Evolutionary conservation across 2,888 invertebrate species (phyloP).

Genomic region (Homarus gammarus): DNA sequence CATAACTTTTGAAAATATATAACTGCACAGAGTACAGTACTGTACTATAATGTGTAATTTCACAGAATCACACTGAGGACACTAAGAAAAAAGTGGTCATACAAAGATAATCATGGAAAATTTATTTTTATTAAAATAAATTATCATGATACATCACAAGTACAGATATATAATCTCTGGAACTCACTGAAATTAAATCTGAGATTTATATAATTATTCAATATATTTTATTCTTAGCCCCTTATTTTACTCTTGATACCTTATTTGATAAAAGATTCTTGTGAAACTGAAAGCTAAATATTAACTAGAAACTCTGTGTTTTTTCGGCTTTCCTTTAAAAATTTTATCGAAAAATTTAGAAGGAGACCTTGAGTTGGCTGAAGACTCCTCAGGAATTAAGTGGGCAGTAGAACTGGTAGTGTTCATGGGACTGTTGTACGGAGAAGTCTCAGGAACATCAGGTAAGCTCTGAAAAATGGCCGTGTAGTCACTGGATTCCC

Average conservation of each 20-base stretch:
- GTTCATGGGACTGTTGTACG: conserved; percentile 30
- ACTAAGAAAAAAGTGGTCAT: no score
- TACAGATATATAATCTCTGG: neutral
- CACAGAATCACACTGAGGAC: no score
- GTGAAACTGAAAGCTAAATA: neutral
- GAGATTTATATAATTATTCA: neutral
- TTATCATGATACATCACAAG: neutral
- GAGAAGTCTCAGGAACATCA: conserved; percentile 49
- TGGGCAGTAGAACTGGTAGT: conserved; percentile 55
- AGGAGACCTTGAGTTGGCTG: conserved; percentile 29
- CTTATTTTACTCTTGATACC: no score
- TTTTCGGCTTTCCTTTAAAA: conserved; percentile 59
- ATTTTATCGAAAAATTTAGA: conserved; percentile 50
- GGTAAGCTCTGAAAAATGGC: conserved; percentile 35
- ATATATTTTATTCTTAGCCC: no score
- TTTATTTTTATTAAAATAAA: neutral
- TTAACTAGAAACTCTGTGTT: conserved; percentile 38
- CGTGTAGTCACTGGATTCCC: conserved; percentile 57
- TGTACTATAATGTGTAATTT: no score
- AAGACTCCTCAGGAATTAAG: conserved; percentile 35
- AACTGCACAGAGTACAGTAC: no score
- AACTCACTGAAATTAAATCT: neutral
- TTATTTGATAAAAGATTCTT: no score
- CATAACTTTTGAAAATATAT: no score
- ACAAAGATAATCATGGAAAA: neutral